Percentiles rank a stretch among this genome's conserved stretches.
These are phyloP conservation scores for Megalops atlanticus DNA, from an alignment of 2,113 vertebrate genomes.

Conservation along the genomic window DNA sequence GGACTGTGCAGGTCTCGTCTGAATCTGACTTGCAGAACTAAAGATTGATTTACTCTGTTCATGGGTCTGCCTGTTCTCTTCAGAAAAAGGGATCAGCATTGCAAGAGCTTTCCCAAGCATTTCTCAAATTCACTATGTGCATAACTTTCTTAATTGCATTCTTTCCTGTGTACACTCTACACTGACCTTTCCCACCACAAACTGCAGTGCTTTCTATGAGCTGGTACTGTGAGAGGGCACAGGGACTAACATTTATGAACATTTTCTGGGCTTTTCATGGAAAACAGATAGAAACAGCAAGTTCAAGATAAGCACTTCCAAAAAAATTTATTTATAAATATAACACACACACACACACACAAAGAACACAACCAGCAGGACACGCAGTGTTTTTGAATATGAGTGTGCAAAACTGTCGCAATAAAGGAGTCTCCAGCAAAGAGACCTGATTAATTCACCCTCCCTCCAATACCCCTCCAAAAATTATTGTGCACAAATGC, in stretches of 20 bases:
- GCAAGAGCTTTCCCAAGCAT: constrained; percentile 68
- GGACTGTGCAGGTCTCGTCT: no score
- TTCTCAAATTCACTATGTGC: constrained; percentile 72
- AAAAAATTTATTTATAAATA: no score
- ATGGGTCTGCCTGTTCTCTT: not conserved
- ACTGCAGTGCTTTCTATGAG: constrained; percentile 62
- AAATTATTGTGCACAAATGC: constrained; percentile 81
- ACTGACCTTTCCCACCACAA: constrained; percentile 61
- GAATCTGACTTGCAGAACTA: no score
- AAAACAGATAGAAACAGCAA: no score
- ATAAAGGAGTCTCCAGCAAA: constrained; percentile 78
- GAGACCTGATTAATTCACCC: constrained; percentile 84
- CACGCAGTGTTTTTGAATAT: constrained; percentile 48
- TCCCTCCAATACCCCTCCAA: constrained; percentile 50
- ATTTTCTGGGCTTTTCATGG: no score
- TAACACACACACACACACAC: no score
- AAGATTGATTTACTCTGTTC: not conserved
- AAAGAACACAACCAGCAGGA: constrained; percentile 28
- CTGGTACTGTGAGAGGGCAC: constrained; percentile 40
- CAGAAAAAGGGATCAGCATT: constrained; percentile 59
- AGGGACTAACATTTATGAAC: constrained; percentile 22
- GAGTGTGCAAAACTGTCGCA: constrained; percentile 54
- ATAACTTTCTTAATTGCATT: constrained; percentile 75
- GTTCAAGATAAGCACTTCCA: no score
- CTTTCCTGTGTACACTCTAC: constrained; percentile 59